Percentiles rank a stretch among this genome's conserved stretches.
phyloP scores from a whole-genome alignment of 1,140 invertebrate species.

The Micrasema longulum region DNA sequence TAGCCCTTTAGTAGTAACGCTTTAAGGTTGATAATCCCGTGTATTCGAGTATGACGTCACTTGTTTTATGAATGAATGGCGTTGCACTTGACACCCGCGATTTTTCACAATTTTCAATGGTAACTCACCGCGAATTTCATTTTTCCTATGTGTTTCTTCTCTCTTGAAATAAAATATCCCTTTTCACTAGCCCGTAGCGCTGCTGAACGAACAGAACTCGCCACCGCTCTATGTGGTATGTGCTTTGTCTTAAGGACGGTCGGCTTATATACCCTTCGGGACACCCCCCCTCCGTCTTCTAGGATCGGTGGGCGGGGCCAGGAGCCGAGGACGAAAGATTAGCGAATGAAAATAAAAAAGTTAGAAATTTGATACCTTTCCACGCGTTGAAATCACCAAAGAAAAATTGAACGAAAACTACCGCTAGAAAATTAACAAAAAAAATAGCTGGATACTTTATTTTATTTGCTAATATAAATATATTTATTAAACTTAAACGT shows the following conservation, averaged over 20 bases:
- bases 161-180: conserved; percentile 25
- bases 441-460: too few relatives aligned
- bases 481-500: too few relatives aligned
- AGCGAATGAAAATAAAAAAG: not conserved
- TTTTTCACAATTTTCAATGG: not conserved
- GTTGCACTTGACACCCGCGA: conserved; percentile 21
- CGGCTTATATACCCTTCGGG: conserved; percentile 44
- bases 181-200: conserved; percentile 45
- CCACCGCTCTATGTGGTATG: conserved; percentile 49
- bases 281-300: conserved; percentile 12
- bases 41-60: not conserved
- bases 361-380: not conserved
- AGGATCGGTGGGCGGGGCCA: not conserved
- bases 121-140: conserved; percentile 41
- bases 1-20: not conserved
- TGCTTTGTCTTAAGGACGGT: conserved; percentile 6
- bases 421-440: too few relatives aligned
- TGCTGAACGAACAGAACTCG: conserved; percentile 52
- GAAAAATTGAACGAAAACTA: too few relatives aligned
- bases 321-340: not conserved
- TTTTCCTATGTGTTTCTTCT: conserved; percentile 39
- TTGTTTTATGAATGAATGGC: not conserved
- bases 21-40: not conserved
- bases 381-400: not conserved
- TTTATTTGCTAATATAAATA: too few relatives aligned